Evolutionary conservation across 2,113 vertebrate species (phyloP), one percentile per base, ranked within the genome.

Genomic region (Rhineura floridana): DNA sequence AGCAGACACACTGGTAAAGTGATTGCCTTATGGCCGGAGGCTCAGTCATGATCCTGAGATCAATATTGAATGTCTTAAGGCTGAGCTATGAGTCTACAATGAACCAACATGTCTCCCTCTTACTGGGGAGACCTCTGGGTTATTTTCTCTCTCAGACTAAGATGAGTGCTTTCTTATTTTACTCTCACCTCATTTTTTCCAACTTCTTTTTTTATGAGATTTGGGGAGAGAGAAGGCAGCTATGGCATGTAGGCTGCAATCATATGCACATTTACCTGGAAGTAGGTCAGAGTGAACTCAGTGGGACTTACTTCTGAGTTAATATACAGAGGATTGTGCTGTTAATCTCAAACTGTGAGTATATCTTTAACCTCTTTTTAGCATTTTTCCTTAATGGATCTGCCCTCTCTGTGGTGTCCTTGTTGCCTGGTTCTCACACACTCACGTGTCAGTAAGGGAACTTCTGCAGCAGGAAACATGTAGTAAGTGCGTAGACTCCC

Each of bases 51-150:
- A 65, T 76, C 80, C 59, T 50, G 44, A 88, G 80, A 83, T 88
- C 87, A 88, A 88, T 88, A 88, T 83, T 88, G 83, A 67, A 83
- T 30, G n/a, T 83, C 70, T 88, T 88, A 76, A 76, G 78, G 55
- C 50, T 65, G 25, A 50, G 44, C 55, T 76, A 59, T 62, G 52
- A 88, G 70, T 83, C 80, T 63, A 48, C 80, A 65, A 88, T 30
- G 70, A 82, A 36, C 80, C 55, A 75, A 36, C 72, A 55, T 46
- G 55, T 52, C 4, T 73, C 12, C 10, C 39, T 28, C 42, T 44
- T 73, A 73, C 21, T 72, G 52, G 19, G 13, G 78, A 73, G 55
- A 65, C 42, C 25, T 82, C 79, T 62, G 39, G 13, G 42, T 75
- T 39, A 75, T 88, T 88, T 73, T 36, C 19, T 63, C 67, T 81